Percentiles rank a stretch among this genome's conserved stretches.
Conservation (phyloP, 2,797 vertebrate species). For the Buphagus erythrorhynchus region DNA sequence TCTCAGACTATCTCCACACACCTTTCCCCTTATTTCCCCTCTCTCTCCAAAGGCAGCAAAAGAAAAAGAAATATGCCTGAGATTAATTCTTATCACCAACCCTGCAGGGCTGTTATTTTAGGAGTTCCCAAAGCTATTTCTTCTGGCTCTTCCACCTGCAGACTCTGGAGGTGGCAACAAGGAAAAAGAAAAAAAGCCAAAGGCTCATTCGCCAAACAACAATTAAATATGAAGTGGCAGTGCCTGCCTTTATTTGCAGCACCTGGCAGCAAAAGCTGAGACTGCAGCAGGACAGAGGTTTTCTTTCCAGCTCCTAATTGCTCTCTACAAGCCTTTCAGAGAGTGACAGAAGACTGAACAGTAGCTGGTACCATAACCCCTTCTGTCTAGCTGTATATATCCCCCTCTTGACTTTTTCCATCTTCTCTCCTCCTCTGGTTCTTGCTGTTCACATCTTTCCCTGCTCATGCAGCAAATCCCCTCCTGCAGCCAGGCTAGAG, state of each 20-base stretch:
- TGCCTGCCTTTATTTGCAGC: neutral
- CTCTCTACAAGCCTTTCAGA: neutral
- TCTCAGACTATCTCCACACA: neutral
- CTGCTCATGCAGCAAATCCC: neutral
- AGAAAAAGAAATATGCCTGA: neutral
- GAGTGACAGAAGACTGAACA: neutral
- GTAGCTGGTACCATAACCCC: neutral
- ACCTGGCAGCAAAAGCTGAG: neutral
- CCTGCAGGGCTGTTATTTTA: neutral
- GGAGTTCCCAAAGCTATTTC: neutral
- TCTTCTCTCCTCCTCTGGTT: neutral
- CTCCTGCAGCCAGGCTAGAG: rapidly evolving
- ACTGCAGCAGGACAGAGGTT: neutral
- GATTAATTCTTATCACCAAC: slow-evolving; percentile 9
- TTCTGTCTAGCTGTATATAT: neutral
- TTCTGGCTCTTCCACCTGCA: neutral
- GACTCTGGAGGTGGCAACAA: neutral
- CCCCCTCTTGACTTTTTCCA: neutral
- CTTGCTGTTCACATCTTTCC: neutral
- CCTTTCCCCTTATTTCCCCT: neutral
- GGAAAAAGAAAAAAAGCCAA: neutral
- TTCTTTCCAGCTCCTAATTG: neutral
- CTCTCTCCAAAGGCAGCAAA: neutral
- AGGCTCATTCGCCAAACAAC: neutral
- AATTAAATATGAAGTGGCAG: neutral